Base-by-base conservation (phyloP, 2,113 vertebrate genomes). In the Lycaon pictus region DNA sequence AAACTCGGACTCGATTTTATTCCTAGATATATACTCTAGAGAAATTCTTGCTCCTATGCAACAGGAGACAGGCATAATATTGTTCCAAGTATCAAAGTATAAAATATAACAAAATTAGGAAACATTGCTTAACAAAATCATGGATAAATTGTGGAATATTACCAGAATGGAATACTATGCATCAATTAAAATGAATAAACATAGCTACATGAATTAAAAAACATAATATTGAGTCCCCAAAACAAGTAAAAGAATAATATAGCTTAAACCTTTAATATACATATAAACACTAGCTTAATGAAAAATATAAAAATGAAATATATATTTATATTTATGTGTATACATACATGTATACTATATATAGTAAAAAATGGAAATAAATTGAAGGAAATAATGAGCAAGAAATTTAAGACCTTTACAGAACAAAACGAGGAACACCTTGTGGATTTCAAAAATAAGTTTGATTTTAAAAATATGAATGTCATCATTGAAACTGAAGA, bases 331-430 rank as follows among this genome's bases (percentile, higher is more conserved):
- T 37, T 37, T 13, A 11, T 60, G 43, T 69, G 0, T 17, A 51
- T 51, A 32, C 76, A 35, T 43, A 16, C 6, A 29, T n/a, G 35
- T 2, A 90, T 35, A 80, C 0, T 83, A 88, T 7, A 79, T 56
- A 35, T 56, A 3, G 10, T 12, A 74, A 72, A 11, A 85, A 53
- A 63, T 25, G 22, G 19, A 92, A 87, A 84, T 60, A 79, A 87
- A 83, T 32, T 19, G 37, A 88, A 55, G n/a, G 7, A 62, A 96
- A 53, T 29, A 2, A 67, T n/a, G 37, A 32, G 48, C 23, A 81
- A 93, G 63, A 55, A 32, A 56, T 94, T 87, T 15, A 92, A 82
- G 86, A 88, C 16, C 32, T 88, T 43, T 92, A 71, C 43, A 95
- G 0, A 83, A 29, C 15, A n/a, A 67, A 51, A 19, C 32, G 62